A percentile compares a stretch with the other conserved stretches of the same genome.
Conservation (phyloP, 2,797 vertebrate species). For the Acipenser transmontanus region DNA sequence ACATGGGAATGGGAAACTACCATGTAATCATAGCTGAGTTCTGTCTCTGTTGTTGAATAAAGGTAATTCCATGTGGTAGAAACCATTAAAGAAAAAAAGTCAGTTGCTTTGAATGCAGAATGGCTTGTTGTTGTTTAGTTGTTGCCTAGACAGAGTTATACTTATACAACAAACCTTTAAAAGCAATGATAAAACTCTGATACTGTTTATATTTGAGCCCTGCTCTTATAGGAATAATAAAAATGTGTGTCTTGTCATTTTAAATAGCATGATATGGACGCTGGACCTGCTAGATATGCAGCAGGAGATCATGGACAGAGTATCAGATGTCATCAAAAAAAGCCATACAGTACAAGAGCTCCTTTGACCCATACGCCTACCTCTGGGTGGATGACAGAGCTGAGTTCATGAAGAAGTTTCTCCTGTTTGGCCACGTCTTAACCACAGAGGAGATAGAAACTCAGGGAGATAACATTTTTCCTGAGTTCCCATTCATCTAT, state of each 20-base stretch:
- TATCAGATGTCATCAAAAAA: constrained; percentile 52
- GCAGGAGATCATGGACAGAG: constrained; percentile 68
- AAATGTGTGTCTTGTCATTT: too few species aligned
- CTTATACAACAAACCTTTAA: too few species aligned
- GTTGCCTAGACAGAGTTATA: too few species aligned
- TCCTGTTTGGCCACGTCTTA: constrained; percentile 51
- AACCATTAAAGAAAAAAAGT: too few species aligned
- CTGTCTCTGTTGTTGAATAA: too few species aligned
- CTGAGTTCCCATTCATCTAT: constrained; percentile 56
- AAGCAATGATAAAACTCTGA: too few species aligned
- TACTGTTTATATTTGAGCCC: too few species aligned
- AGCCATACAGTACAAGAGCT: constrained; percentile 56
- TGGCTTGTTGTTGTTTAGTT: too few species aligned
- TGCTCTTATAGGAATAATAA: too few species aligned
- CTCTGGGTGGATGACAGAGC: constrained; percentile 69
- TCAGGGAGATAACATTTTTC: constrained; percentile 35
- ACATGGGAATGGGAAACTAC: constrained; percentile 58
- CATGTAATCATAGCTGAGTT: constrained; percentile 51
- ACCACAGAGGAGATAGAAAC: constrained; percentile 53
- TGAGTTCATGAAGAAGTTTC: constrained; percentile 70
- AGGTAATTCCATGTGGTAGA: too few species aligned
- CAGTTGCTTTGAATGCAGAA: too few species aligned
- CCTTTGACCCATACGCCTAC: constrained; percentile 57
- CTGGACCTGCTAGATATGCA: constrained; percentile 61
- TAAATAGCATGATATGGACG: constrained; percentile 26